Evolutionary conservation across 2,113 vertebrate genomes (phyloP).

Genomic region (Tamias sibiricus): DNA sequence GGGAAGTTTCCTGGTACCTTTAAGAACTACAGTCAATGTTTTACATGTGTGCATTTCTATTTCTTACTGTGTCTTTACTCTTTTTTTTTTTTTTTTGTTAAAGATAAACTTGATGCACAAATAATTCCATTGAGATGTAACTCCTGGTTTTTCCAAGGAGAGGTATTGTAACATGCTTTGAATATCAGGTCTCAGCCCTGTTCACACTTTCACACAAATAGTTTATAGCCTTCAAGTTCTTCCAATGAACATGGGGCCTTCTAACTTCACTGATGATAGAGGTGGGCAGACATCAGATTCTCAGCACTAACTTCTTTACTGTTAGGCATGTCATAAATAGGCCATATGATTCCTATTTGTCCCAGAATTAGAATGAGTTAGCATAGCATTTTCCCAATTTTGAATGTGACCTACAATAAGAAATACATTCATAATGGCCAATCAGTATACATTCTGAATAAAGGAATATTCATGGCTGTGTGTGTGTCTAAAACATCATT

Average conservation of each 20-base stretch:
- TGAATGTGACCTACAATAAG: not conserved
- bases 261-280: not conserved
- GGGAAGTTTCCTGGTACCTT: not conserved
- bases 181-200: not conserved
- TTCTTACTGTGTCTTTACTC: not conserved
- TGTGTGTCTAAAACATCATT: not conserved
- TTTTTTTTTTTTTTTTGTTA: too few relatives aligned
- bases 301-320: not conserved
- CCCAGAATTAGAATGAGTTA: not conserved
- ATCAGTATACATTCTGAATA: not conserved
- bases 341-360: not conserved
- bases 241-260: not conserved
- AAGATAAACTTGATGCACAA: not conserved
- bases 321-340: not conserved
- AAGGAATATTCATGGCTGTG: not conserved
- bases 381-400: constrained; percentile 43
- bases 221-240: not conserved
- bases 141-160: not conserved
- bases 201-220: not conserved
- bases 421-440: not conserved
- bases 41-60: not conserved
- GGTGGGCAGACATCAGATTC: not conserved
- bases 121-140: not conserved
- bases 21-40: not conserved
- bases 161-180: not conserved